Percentiles rank a stretch among this genome's conserved stretches.
These are phyloP conservation scores for Eumerus sabulonum DNA, from an alignment of 2,888 invertebrate genomes.

Conservation along the genomic window DNA sequence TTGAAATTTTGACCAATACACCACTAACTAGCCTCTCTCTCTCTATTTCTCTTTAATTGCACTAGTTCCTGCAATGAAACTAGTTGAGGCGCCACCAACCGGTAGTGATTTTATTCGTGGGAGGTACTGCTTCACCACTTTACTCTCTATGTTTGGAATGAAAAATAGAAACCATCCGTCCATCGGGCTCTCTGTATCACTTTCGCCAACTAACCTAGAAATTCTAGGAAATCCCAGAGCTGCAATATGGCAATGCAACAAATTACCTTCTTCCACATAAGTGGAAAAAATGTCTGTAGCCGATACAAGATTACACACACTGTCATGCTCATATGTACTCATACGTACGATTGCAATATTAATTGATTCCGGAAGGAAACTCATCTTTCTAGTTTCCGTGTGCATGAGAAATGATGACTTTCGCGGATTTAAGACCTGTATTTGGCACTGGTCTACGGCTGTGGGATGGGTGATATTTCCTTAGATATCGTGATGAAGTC, in stretches of 20 bases:
- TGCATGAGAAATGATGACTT: constrained; percentile 47
- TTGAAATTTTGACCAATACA: too few species aligned
- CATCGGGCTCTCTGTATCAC: constrained; percentile 53
- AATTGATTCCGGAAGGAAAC: constrained; percentile 79
- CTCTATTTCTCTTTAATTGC: too few species aligned
- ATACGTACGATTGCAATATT: constrained; percentile 50
- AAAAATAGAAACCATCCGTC: constrained; percentile 70
- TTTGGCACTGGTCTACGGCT: constrained; percentile 40
- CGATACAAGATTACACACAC: neutral
- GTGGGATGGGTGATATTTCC: constrained; percentile 10
- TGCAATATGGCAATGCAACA: constrained; percentile 22
- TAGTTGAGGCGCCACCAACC: too few species aligned
- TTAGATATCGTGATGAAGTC: constrained; percentile 44
- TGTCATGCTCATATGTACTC: neutral
- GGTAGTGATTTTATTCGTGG: too few species aligned
- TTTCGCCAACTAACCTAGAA: constrained; percentile 64
- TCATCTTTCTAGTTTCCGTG: constrained; percentile 75
- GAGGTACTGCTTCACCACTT: too few species aligned
- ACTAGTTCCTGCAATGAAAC: too few species aligned
- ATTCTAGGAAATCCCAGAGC: constrained; percentile 63
- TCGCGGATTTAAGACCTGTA: constrained; percentile 44
- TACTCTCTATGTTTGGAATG: constrained; percentile 46
- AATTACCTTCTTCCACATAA: constrained; percentile 29
- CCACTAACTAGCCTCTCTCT: too few species aligned
- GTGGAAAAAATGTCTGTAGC: constrained; percentile 31